phyloP scores from a whole-genome alignment of 92 coral and sea anemone species.

The Parazoanthus darwini region DNA sequence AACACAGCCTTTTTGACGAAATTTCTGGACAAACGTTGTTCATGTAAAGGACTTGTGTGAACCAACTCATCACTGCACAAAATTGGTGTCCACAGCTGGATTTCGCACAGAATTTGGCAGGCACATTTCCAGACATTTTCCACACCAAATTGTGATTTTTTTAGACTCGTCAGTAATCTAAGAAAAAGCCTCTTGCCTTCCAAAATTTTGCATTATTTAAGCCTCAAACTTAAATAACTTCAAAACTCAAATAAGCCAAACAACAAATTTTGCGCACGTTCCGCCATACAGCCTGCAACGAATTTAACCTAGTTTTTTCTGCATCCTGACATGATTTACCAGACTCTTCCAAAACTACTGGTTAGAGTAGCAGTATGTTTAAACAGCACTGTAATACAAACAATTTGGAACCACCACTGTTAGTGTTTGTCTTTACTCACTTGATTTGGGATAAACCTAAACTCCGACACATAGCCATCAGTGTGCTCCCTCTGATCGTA shows the following conservation, averaged over 20 bases:
- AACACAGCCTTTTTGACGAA: not conserved
- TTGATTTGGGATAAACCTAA: slow-evolving; percentile 92
- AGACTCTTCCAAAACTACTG: too few species aligned
- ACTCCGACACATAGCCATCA: slow-evolving; percentile 86
- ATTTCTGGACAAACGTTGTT: not conserved
- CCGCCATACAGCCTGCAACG: too few species aligned
- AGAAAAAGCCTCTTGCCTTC: too few species aligned
- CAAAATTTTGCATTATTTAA: too few species aligned
- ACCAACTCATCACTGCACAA: not conserved
- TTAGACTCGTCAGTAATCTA: not conserved
- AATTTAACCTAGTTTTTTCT: too few species aligned
- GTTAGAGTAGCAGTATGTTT: not conserved
- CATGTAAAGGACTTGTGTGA: not conserved
- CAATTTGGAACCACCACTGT: too few species aligned
- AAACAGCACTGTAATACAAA: not conserved
- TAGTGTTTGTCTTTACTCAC: slow-evolving; percentile 40
- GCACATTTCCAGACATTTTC: not conserved
- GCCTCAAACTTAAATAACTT: too few species aligned
- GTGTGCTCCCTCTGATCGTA: slow-evolving; percentile 73
- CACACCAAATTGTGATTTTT: not conserved
- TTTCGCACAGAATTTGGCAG: too few species aligned
- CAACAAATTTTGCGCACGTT: too few species aligned
- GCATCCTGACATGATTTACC: too few species aligned
- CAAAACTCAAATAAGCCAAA: too few species aligned
- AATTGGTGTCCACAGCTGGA: not conserved